Evolutionary conservation across 2,888 invertebrate species (phyloP).

Genomic region (Phyllotreta striolata): DNA sequence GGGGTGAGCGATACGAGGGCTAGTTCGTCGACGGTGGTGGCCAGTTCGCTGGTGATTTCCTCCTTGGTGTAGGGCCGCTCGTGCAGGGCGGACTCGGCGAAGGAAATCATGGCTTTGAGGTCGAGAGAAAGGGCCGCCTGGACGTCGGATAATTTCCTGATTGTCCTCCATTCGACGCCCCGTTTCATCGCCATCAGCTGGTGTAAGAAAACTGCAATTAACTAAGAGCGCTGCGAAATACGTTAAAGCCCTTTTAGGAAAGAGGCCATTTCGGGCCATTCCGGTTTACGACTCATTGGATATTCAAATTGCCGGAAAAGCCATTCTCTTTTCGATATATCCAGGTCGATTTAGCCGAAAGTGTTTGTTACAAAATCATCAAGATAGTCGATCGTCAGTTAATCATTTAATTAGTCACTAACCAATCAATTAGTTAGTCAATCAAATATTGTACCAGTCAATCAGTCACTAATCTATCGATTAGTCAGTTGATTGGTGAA

Average conservation of each 20-base stretch:
- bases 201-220: constrained; percentile 32
- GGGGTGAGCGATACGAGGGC: constrained; percentile 71
- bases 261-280: constrained; percentile 8
- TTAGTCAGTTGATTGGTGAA: too few species aligned
- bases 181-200: constrained; percentile 73
- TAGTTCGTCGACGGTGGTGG: constrained; percentile 69
- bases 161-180: constrained; percentile 69
- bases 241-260: constrained; percentile 1
- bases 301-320: constrained; percentile 27
- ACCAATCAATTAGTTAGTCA: too few species aligned
- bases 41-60: constrained; percentile 63
- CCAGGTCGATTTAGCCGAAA: too few species aligned
- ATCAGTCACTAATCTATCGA: too few species aligned
- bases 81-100: constrained; percentile 71
- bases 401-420: too few species aligned
- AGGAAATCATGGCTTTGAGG: constrained; percentile 73
- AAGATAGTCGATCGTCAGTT: too few species aligned
- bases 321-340: too few species aligned
- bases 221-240: not conserved
- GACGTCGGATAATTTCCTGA: constrained; percentile 76
- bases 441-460: too few species aligned
- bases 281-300: constrained; percentile 38
- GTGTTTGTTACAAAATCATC: too few species aligned
- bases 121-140: constrained; percentile 72
- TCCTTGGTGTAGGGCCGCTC: constrained; percentile 72